Conservation (phyloP, 2,113 vertebrate genomes). For the Zingel zingel region DNA sequence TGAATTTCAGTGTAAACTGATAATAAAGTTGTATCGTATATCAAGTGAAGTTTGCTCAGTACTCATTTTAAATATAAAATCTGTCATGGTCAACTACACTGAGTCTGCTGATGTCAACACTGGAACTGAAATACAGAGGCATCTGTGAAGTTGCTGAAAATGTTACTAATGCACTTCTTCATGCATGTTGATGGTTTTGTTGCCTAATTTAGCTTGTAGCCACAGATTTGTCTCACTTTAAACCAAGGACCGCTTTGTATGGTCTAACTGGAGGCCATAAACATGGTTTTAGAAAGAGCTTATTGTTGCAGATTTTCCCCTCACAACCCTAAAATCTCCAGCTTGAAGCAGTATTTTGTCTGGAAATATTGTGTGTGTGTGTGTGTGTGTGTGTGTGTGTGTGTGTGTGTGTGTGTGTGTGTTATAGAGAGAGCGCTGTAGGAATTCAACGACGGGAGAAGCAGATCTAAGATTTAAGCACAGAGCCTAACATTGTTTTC, state of each 20-base stretch:
- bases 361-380: slow-evolving; percentile 47
- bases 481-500: slow-evolving; percentile 73
- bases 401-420: slow-evolving; percentile 32
- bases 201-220: slow-evolving; percentile 30
- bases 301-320: slow-evolving; percentile 72
- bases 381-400: background rate
- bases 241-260: slow-evolving; percentile 54
- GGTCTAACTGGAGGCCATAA: slow-evolving; percentile 33
- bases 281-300: slow-evolving; percentile 68
- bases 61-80: background rate
- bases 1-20: too few relatives aligned
- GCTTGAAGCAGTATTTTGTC: slow-evolving; percentile 69
- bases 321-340: slow-evolving; percentile 42
- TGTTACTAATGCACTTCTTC: background rate
- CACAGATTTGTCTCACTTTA: slow-evolving; percentile 48
- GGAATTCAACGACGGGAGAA: slow-evolving; percentile 36
- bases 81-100: background rate
- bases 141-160: background rate
- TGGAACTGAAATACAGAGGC: background rate
- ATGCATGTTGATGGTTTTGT: slow-evolving; percentile 14
- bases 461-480: slow-evolving; percentile 60
- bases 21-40: too few relatives aligned
- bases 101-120: background rate
- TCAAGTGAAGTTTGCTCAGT: background rate
- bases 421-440: slow-evolving; percentile 28